Conservation (phyloP, 2,888 invertebrate genomes). For the Rambutsinella grinnellia region DNA sequence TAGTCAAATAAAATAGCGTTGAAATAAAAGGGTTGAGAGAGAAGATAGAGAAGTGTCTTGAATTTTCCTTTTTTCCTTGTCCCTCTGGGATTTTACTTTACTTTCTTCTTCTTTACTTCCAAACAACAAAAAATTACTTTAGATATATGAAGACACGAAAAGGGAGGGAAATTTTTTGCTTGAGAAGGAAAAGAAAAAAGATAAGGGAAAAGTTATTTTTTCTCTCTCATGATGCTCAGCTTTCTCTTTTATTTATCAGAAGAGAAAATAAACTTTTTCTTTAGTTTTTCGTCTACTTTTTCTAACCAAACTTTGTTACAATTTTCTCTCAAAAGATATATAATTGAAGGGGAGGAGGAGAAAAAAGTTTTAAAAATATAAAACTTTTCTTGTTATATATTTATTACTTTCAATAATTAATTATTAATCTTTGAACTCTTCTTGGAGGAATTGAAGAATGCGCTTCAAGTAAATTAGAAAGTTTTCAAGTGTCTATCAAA, state of each 20-base stretch:
- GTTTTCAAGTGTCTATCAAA: no score
- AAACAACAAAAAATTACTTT: conserved; percentile 3
- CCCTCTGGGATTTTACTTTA: conserved; percentile 40
- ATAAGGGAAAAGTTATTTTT: conserved; percentile 26
- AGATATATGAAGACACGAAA: no score
- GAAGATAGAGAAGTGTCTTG: conserved; percentile 49
- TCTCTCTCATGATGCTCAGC: no score
- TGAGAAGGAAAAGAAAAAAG: conserved; percentile 3
- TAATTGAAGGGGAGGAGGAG: conserved; percentile 28
- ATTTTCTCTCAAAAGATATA: neutral
- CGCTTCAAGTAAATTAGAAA: conserved; percentile 33
- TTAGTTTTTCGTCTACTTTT: conserved; percentile 8
- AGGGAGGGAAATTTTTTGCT: no score
- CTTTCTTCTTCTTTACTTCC: conserved; percentile 6
- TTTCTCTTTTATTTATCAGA: no score
- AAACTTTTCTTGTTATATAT: conserved; percentile 40
- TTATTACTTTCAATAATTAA: conserved; percentile 51
- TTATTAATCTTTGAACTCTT: conserved; percentile 28
- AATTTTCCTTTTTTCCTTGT: conserved; percentile 48
- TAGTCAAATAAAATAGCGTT: neutral
- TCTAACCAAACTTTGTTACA: conserved; percentile 6
- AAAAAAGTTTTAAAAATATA: conserved; percentile 23
- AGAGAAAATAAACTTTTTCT: conserved; percentile 10
- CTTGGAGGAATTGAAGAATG: no score
- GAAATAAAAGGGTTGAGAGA: no score